Evolutionary conservation across 1,140 invertebrate species (phyloP).

Genomic region (Cydia fagiglandana): DNA sequence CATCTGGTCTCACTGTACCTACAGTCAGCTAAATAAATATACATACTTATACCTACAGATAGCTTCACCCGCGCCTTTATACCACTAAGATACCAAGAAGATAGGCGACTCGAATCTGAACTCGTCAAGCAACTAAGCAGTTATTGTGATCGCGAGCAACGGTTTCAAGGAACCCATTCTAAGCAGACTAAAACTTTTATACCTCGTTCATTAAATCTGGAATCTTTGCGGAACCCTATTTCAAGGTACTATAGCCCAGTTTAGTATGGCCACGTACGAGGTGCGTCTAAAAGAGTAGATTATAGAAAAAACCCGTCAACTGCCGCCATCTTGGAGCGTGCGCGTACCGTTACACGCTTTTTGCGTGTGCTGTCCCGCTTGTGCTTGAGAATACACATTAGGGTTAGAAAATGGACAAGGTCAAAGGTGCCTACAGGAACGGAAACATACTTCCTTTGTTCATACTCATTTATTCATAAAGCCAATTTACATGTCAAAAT

Average conservation of each 20-base stretch:
- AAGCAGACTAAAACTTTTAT: conserved; percentile 9
- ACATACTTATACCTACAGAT: background rate
- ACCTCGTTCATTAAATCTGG: conserved; percentile 7
- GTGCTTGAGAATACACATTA: background rate
- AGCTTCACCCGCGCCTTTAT: background rate
- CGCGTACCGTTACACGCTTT: conserved; percentile 20
- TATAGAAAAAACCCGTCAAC: conserved; percentile 20
- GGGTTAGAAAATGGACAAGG: conserved; percentile 3
- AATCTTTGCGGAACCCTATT: background rate
- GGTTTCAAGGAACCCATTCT: conserved; percentile 28
- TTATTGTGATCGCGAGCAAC: conserved; percentile 26
- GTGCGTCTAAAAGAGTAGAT: conserved; percentile 22
- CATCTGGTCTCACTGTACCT: no score
- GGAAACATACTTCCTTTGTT: background rate
- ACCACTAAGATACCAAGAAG: background rate
- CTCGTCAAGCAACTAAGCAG: conserved; percentile 11
- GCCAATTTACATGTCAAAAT: no score
- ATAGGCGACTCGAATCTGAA: background rate
- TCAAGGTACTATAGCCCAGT: background rate
- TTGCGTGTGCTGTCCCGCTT: conserved; percentile 23
- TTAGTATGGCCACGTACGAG: background rate
- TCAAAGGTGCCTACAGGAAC: background rate
- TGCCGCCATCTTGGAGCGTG: conserved; percentile 12
- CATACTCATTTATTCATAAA: no score
- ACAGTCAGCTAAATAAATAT: background rate